phyloP scores from a whole-genome alignment of 2,797 vertebrate species.

The Netta rufina region DNA sequence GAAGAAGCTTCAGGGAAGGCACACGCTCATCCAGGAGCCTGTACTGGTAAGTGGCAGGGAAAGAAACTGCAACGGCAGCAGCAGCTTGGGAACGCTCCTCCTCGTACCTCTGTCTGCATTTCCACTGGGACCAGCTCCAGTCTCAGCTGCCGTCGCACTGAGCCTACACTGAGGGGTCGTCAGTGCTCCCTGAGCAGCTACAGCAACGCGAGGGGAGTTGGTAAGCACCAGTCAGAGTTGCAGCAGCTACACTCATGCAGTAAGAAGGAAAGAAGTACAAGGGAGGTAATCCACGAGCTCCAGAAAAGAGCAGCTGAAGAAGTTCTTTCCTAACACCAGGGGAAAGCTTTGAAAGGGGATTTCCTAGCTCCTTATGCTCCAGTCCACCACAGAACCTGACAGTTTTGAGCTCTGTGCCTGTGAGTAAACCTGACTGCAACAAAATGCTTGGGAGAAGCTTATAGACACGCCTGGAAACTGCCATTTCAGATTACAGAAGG shows the following conservation, averaged over 20 bases:
- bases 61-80: background rate
- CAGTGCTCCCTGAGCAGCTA: conserved; percentile 7
- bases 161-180: background rate
- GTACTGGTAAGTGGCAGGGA: background rate
- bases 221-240: background rate
- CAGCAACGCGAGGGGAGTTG: rapidly evolving
- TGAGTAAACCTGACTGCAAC: background rate
- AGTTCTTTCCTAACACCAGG: background rate
- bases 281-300: background rate
- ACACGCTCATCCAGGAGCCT: background rate
- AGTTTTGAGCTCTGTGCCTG: background rate
- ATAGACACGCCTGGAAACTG: background rate
- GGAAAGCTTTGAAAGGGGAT: background rate
- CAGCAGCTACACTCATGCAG: background rate
- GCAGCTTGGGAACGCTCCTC: background rate
- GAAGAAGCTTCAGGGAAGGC: background rate
- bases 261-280: background rate
- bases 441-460: background rate
- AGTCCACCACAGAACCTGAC: background rate
- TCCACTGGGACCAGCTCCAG: background rate
- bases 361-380: background rate
- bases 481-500: background rate
- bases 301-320: background rate
- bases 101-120: background rate
- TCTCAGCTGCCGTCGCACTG: background rate